phyloP scores from a whole-genome alignment of 1,140 invertebrate species.

The Pogonognathellus flavescens region DNA sequence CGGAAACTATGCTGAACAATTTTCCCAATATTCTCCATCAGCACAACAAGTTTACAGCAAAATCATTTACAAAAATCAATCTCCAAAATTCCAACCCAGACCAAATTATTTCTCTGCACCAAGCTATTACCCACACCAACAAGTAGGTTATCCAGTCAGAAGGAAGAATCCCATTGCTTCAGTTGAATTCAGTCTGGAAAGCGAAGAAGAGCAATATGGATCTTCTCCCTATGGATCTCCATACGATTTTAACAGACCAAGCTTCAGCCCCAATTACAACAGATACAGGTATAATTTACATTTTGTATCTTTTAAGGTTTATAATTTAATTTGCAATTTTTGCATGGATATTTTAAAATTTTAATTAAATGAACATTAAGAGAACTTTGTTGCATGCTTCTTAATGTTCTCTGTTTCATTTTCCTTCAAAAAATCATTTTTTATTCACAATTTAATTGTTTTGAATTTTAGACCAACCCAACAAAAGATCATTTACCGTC shows the following conservation, averaged over 20 bases:
- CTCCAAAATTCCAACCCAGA: not conserved
- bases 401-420: no score
- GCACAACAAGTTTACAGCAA: constrained; percentile 15
- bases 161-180: constrained; percentile 26
- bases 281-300: constrained; percentile 11
- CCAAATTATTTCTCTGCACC: constrained; percentile 10
- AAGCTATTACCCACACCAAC: not conserved
- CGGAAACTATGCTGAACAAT: not conserved
- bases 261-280: constrained; percentile 38
- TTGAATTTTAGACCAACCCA: not conserved
- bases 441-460: not conserved
- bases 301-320: no score
- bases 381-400: no score
- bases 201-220: not conserved
- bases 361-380: no score
- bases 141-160: not conserved
- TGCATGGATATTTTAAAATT: no score
- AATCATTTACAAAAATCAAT: constrained; percentile 34
- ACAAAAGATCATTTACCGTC: constrained; percentile 27
- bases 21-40: not conserved
- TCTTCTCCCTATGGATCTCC: not conserved
- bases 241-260: constrained; percentile 14
- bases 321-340: no score
- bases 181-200: constrained; percentile 27
- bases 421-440: not conserved